Conservation (phyloP, 2,113 vertebrate species). For the Delphinus delphis region DNA sequence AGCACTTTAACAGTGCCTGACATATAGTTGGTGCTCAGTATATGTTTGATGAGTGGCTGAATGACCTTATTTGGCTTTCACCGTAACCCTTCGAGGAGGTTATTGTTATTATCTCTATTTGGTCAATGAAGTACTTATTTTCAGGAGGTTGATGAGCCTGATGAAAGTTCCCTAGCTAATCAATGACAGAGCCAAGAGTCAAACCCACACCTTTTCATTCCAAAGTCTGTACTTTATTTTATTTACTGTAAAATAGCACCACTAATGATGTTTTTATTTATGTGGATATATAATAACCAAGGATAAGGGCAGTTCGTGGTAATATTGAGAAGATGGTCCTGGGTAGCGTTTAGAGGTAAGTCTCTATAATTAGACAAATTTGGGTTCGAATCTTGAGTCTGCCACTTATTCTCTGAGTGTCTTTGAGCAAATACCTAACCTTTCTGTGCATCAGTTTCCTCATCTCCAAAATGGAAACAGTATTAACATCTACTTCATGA, state of each 20-base stretch:
- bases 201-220: not conserved
- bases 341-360: not conserved
- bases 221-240: not conserved
- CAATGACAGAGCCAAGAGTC: not conserved
- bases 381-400: not conserved
- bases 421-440: not conserved
- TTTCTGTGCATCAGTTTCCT: not conserved
- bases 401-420: not conserved
- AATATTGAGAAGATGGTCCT: not conserved
- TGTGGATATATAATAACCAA: not conserved
- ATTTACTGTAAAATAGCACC: not conserved
- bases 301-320: not conserved
- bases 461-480: not conserved
- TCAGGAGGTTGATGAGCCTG: not conserved
- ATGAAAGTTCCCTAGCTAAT: not conserved
- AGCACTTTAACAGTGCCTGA: not conserved
- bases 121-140: not conserved
- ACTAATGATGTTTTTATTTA: not conserved
- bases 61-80: not conserved
- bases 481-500: not conserved
- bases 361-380: not conserved
- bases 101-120: not conserved
- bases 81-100: not conserved
- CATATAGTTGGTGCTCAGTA: not conserved
- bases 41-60: not conserved